Percentiles rank a stretch among this genome's conserved stretches.
phyloP scores from a whole-genome alignment of 2,797 vertebrate species.

The Thalassophryne amazonica region DNA sequence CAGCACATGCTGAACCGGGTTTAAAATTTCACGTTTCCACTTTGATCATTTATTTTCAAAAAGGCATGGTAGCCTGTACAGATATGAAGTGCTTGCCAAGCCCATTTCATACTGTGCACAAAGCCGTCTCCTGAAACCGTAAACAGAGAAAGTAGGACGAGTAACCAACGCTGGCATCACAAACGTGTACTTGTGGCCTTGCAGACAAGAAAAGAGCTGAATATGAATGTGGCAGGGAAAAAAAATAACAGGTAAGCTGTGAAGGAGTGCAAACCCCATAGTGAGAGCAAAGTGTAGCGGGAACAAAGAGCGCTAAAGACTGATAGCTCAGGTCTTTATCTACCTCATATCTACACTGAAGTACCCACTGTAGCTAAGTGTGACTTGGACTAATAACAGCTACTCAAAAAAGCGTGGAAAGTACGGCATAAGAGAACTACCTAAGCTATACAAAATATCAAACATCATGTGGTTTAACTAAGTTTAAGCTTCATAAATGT shows the following conservation, averaged over 20 bases:
- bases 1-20: not conserved
- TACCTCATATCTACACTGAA: not conserved
- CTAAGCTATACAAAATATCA: too few species aligned
- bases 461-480: too few species aligned
- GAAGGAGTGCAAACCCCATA: not conserved
- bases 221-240: not conserved
- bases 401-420: not conserved
- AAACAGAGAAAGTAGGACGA: conserved; percentile 20
- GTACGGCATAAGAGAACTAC: not conserved
- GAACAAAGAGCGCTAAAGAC: not conserved
- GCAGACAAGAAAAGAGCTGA: not conserved
- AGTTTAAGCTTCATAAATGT: too few species aligned
- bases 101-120: conserved; percentile 32
- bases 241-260: not conserved
- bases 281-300: not conserved
- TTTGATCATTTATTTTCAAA: conserved; percentile 15
- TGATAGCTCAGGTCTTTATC: not conserved
- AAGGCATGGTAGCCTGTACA: conserved; percentile 6
- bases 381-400: not conserved
- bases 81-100: conserved; percentile 20
- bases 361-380: not conserved
- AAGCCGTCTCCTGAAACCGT: conserved; percentile 13
- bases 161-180: not conserved
- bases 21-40: conserved; percentile 19
- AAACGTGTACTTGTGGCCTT: conserved; percentile 10